Conservation (phyloP, 2,888 invertebrate species). For the Pachycephus smyrnensis region DNA sequence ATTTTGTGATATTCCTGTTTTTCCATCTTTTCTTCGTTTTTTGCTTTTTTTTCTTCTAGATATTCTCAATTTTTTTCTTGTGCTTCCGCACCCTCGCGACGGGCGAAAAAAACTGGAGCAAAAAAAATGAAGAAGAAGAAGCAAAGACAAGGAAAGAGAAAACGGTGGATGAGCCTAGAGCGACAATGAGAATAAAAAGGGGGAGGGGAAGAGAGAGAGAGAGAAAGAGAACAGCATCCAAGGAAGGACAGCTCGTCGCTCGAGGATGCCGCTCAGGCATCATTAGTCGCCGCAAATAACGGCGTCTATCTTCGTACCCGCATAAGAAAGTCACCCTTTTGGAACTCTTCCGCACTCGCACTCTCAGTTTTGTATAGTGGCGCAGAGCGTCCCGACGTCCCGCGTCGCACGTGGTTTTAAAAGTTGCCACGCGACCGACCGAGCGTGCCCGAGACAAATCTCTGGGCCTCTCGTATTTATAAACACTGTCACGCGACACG, state of each 20-base stretch:
- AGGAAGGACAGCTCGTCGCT: not conserved
- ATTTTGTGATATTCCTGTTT: too few relatives aligned
- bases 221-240: slow-evolving; percentile 6
- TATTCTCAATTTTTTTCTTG: too few relatives aligned
- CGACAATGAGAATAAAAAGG: too few relatives aligned
- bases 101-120: too few relatives aligned
- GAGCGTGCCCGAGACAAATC: slow-evolving; percentile 58
- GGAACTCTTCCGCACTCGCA: slow-evolving; percentile 16
- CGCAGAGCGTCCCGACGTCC: not conserved
- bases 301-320: slow-evolving; percentile 27
- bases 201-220: too few relatives aligned
- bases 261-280: slow-evolving; percentile 34
- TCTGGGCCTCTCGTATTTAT: slow-evolving; percentile 62
- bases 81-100: too few relatives aligned
- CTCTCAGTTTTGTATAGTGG: slow-evolving; percentile 6
- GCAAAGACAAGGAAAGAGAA: too few relatives aligned
- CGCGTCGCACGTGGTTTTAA: slow-evolving; percentile 31
- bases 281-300: slow-evolving; percentile 42
- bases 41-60: too few relatives aligned
- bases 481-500: slow-evolving; percentile 63
- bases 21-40: too few relatives aligned
- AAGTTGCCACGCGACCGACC: slow-evolving; percentile 31
- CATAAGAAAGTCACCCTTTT: slow-evolving; percentile 28
- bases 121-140: too few relatives aligned
- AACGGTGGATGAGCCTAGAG: too few relatives aligned